Evolutionary conservation across 1,140 invertebrate genomes (phyloP), one percentile per base, ranked within the genome.

Genomic region (Acromyrmex echinatior): DNA sequence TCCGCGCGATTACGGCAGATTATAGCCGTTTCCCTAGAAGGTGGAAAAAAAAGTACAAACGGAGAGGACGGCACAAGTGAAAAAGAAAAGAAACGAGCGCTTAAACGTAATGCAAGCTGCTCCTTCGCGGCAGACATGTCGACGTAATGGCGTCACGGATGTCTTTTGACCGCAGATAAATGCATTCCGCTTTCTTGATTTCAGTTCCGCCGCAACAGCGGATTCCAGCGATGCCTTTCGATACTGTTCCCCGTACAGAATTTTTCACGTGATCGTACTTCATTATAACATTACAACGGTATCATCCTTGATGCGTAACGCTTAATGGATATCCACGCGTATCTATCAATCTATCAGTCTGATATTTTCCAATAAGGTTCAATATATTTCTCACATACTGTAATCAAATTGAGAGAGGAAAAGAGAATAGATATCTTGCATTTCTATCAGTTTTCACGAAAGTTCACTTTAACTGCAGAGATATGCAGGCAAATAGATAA

Each of bases 111-210:
- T 21, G 66, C 14, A 21, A 51, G 12, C 25, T 90, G 78, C 14
- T 88, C 74, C 82, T 88, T 80, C 86, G 87, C 79, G 89, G 86
- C 88, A 63, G 88, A 87, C 89, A 90, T 90, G 88, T 90, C 88
- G 88, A 90, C 80, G 84, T 90, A 90, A 90, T 90, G 89, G 89
- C 89, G 89, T 90, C 89, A 90, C 86, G 78, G 74, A 21, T 88
- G 81, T 65, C 76, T 90, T 86, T 63, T 63, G 70, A 86, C 74
- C 71, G 73, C 78, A 87, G 86, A 87, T 86, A 90, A 90, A 84
- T 86, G 56, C 86, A 87, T 77, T 80, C 45, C 49, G 21, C 18
- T 39, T 58, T 39, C 10, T 18, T 60, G 39, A 49, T 51, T 80
- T 35, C 31, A 35, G 31, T 35, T 35, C 31, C 31, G 45, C 70